Conservation (phyloP, 2,797 vertebrate species). For the Lutjanus campechanus region DNA sequence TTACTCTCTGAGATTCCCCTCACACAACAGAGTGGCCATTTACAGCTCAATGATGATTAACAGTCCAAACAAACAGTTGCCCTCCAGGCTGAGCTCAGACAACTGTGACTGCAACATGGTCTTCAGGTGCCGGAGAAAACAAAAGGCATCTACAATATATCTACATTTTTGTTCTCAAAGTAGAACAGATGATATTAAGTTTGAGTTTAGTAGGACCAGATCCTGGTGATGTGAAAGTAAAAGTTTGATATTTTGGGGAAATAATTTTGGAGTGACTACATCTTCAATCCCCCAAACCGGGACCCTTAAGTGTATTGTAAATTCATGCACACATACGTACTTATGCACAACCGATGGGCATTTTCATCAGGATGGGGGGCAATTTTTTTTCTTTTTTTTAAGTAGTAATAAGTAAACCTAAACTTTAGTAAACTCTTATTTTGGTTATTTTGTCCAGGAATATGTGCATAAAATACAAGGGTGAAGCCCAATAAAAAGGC, state of each 20-base stretch:
- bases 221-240: not conserved
- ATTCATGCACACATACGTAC: too few relatives aligned
- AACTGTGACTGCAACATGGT: slow-evolving; percentile 43
- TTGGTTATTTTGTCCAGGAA: too few relatives aligned
- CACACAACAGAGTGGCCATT: slow-evolving; percentile 76
- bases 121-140: slow-evolving; percentile 44
- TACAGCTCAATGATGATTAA: slow-evolving; percentile 80
- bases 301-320: too few relatives aligned
- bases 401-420: too few relatives aligned
- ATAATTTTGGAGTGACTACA: not conserved
- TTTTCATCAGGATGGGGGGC: too few relatives aligned
- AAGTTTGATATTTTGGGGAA: not conserved
- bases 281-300: too few relatives aligned
- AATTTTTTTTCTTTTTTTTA: too few relatives aligned
- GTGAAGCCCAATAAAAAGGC: too few relatives aligned
- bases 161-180: not conserved
- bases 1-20: slow-evolving; percentile 73
- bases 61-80: slow-evolving; percentile 76
- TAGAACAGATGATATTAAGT: slow-evolving; percentile 2
- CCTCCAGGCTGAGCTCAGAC: slow-evolving; percentile 60
- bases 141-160: slow-evolving; percentile 4
- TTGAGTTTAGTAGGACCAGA: not conserved
- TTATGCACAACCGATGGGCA: too few relatives aligned
- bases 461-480: too few relatives aligned
- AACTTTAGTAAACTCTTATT: too few relatives aligned